Percentiles rank a stretch among this genome's conserved stretches.
These are phyloP conservation scores for Lamprologus callipterus DNA, from an alignment of 2,113 vertebrate genomes.

Conservation along the genomic window DNA sequence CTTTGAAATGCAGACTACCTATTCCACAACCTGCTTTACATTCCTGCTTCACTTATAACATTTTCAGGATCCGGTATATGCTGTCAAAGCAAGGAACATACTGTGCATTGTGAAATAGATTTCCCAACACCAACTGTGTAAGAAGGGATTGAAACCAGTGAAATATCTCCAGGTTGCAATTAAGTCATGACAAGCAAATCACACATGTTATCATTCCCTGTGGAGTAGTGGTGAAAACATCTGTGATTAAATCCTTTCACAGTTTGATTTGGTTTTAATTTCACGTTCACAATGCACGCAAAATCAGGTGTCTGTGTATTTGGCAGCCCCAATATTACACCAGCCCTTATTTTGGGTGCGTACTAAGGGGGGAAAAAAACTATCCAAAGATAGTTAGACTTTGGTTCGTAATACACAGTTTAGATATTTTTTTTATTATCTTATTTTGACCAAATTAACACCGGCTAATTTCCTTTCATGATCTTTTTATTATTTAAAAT, in stretches of 20 bases:
- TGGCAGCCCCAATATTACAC: background rate
- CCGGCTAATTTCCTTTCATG: slow-evolving; percentile 38
- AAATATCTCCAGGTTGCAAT: slow-evolving; percentile 15
- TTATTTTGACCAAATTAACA: slow-evolving; percentile 34
- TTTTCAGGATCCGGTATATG: background rate
- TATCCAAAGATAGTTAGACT: background rate
- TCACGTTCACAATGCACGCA: background rate
- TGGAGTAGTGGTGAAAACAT: background rate
- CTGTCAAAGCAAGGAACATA: background rate
- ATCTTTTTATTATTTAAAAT: slow-evolving; percentile 41
- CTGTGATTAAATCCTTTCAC: background rate
- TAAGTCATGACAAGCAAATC: background rate
- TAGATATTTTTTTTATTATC: background rate
- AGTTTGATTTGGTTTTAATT: background rate
- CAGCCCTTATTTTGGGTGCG: background rate
- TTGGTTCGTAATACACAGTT: background rate
- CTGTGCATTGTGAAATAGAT: background rate
- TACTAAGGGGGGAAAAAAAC: background rate
- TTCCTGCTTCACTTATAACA: background rate
- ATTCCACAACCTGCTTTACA: background rate
- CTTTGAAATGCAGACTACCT: background rate
- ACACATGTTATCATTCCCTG: background rate
- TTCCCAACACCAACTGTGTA: background rate
- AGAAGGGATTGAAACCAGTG: background rate
- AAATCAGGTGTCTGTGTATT: background rate